Evolutionary conservation across 2,888 invertebrate genomes (phyloP).

Genomic region (Ormyrus nitidulus): DNA sequence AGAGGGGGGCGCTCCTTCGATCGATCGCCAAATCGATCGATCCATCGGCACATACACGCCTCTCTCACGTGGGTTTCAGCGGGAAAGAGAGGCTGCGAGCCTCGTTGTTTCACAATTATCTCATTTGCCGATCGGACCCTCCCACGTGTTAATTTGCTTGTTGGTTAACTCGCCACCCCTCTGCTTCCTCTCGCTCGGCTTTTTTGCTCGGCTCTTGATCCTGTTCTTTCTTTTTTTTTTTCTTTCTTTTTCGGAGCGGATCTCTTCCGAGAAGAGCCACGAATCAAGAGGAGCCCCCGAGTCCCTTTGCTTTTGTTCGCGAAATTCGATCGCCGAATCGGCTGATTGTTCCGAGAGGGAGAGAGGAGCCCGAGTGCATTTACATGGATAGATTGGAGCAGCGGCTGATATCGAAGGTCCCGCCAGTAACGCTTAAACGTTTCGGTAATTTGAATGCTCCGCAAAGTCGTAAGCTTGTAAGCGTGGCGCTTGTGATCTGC

Average conservation of each 20-base stretch:
- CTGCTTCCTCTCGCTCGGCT: slow-evolving; percentile 51
- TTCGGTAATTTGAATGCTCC: too few relatives aligned
- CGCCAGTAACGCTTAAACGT: too few relatives aligned
- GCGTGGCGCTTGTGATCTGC: too few relatives aligned
- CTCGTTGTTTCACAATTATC: slow-evolving; percentile 70
- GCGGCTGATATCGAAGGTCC: too few relatives aligned
- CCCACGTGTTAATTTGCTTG: slow-evolving; percentile 76
- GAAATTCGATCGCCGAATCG: slow-evolving; percentile 50
- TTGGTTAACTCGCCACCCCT: slow-evolving; percentile 67
- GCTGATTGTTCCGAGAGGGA: slow-evolving; percentile 45
- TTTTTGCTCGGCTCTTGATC: slow-evolving; percentile 47
- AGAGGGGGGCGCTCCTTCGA: slow-evolving; percentile 29
- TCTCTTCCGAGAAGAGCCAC: slow-evolving; percentile 45
- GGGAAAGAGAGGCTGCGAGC: slow-evolving; percentile 57
- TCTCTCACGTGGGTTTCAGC: slow-evolving; percentile 56
- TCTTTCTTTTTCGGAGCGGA: slow-evolving; percentile 47
- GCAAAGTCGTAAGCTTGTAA: too few relatives aligned
- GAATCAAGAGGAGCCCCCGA: slow-evolving; percentile 36
- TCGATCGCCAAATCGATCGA: slow-evolving; percentile 60
- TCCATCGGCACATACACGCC: slow-evolving; percentile 66
- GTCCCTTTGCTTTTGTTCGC: slow-evolving; percentile 1
- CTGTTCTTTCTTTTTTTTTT: slow-evolving; percentile 49
- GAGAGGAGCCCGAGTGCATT: too few relatives aligned
- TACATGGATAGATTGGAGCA: too few relatives aligned
- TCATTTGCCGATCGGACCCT: slow-evolving; percentile 73